Evolutionary conservation across 2,113 vertebrate species (phyloP).

Genomic region (Nettapus auritus): DNA sequence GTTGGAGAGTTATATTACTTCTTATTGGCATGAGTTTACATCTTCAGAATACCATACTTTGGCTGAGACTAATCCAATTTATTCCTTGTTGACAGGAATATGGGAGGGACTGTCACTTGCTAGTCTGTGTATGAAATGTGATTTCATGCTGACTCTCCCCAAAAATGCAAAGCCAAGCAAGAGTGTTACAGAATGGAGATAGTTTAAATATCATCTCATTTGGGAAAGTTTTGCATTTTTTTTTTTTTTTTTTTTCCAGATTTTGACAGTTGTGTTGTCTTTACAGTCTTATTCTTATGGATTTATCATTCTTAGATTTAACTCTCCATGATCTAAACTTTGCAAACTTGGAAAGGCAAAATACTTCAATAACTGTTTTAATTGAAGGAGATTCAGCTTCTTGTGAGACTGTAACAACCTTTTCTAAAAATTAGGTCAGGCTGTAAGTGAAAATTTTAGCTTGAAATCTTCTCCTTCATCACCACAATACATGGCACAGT

Average conservation of each 20-base stretch:
- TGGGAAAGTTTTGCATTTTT: neutral
- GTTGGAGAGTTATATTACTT: constrained; percentile 57
- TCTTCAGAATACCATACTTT: constrained; percentile 25
- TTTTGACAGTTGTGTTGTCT: neutral
- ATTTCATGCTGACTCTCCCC: constrained; percentile 40
- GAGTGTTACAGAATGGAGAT: neutral
- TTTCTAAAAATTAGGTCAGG: neutral
- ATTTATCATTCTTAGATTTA: neutral
- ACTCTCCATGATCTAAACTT: neutral
- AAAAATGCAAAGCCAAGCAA: constrained; percentile 36
- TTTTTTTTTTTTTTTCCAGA: neutral
- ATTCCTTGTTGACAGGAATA: constrained; percentile 61
- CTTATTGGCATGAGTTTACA: constrained; percentile 49
- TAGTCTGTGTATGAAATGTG: constrained; percentile 23
- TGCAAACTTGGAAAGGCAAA: neutral
- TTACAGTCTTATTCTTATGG: neutral
- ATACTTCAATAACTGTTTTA: neutral
- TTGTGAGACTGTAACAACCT: neutral
- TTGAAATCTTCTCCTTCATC: neutral
- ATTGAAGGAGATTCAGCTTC: neutral
- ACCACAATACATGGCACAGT: neutral
- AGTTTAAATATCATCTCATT: constrained; percentile 23
- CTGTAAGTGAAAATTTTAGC: neutral
- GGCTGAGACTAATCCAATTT: constrained; percentile 58
- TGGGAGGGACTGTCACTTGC: constrained; percentile 48